Conservation (phyloP, 2,113 vertebrate species). For the Tursiops truncatus region DNA sequence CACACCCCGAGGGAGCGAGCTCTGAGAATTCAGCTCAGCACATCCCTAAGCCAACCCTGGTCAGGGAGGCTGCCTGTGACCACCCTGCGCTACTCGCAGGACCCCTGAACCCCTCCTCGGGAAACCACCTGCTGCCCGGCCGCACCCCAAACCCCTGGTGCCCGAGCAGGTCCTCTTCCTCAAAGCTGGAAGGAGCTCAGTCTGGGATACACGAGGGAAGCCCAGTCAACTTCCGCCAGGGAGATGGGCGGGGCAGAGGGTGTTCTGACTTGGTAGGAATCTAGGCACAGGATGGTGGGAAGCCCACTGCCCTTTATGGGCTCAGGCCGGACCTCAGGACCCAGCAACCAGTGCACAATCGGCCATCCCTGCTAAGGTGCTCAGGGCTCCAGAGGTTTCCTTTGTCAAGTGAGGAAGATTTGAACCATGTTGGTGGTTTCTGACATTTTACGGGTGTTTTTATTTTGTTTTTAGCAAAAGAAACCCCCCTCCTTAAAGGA, state of each 20-base stretch:
- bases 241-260: neutral
- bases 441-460: neutral
- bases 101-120: neutral
- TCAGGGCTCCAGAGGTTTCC: neutral
- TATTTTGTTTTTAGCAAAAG: slow-evolving; percentile 34
- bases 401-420: neutral
- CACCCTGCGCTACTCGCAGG: fast-evolving
- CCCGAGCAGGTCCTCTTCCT: neutral
- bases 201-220: neutral
- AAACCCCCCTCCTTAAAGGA: neutral
- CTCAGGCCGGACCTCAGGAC: neutral
- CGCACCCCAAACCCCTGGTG: neutral
- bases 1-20: neutral
- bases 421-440: neutral
- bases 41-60: fast-evolving
- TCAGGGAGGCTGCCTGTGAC: neutral
- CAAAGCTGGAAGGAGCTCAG: neutral
- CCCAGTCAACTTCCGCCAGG: neutral
- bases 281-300: neutral
- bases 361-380: neutral
- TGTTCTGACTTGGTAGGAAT: neutral
- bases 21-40: neutral
- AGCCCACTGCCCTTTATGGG: neutral
- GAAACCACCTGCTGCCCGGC: neutral
- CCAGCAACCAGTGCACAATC: fast-evolving